A percentile compares a stretch with the other conserved stretches of the same genome.
Conservation (phyloP, 2,113 vertebrate species). For the Ailurus styani region DNA sequence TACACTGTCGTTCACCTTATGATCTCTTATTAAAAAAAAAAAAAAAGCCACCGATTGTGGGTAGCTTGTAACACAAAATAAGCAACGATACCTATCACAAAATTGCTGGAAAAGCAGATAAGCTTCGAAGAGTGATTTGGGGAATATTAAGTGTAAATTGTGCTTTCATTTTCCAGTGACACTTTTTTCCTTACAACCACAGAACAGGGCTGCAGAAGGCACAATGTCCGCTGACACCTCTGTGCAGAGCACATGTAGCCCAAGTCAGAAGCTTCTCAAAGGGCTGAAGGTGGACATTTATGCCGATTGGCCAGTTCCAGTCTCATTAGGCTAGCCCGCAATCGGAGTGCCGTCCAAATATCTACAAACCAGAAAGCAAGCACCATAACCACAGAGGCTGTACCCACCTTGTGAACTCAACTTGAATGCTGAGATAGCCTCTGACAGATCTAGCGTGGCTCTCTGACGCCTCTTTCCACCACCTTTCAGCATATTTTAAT, state of each 20-base stretch:
- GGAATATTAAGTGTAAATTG: constrained; percentile 44
- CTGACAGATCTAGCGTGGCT: not conserved
- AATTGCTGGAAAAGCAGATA: constrained; percentile 61
- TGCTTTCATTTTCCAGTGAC: not conserved
- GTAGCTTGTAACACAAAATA: constrained; percentile 53
- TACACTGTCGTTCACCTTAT: constrained; percentile 39
- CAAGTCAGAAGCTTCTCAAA: not conserved
- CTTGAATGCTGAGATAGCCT: not conserved
- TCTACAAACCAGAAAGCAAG: not conserved
- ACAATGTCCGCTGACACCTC: not conserved
- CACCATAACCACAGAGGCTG: fast-evolving
- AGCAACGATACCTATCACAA: constrained; percentile 41
- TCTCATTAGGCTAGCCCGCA: not conserved
- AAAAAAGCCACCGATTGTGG: constrained; percentile 38
- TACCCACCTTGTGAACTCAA: not conserved
- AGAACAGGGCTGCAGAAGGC: not conserved
- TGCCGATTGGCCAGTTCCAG: not conserved
- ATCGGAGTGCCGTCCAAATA: not conserved
- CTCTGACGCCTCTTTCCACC: not conserved
- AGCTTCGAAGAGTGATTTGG: constrained; percentile 22
- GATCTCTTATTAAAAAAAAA: constrained; percentile 35
- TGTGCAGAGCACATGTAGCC: not conserved
- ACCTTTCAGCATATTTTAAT: not conserved
- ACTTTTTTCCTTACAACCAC: not conserved
- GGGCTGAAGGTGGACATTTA: not conserved